These are phyloP conservation scores for Apus apus DNA, from an alignment of 2,113 vertebrate species.

Conservation along the genomic window DNA sequence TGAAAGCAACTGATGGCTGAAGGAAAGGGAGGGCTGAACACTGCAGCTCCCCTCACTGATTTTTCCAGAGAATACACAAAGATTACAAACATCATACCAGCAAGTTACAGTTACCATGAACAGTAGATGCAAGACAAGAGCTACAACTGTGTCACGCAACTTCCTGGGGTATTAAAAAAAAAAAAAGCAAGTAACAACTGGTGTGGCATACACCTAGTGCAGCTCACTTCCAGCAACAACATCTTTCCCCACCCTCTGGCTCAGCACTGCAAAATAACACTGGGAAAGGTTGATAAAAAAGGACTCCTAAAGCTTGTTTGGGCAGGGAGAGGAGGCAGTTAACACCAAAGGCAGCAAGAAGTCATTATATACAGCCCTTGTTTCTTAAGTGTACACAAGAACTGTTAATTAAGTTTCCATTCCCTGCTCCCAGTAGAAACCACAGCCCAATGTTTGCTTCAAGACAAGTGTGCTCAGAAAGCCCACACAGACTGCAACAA, in stretches of 20 bases:
- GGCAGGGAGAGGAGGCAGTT: background rate
- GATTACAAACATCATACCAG: fast-evolving
- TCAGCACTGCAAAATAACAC: background rate
- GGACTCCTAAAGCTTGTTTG: background rate
- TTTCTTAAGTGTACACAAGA: background rate
- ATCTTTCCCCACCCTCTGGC: too few species aligned
- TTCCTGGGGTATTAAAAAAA: background rate
- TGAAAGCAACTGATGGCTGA: background rate
- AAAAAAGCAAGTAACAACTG: background rate
- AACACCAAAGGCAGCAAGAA: background rate
- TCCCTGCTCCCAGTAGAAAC: constrained; percentile 17
- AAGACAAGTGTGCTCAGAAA: background rate
- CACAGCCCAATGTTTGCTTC: background rate
- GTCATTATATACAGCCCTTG: background rate
- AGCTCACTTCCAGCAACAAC: background rate
- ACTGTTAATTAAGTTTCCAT: constrained; percentile 8
- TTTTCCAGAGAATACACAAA: background rate
- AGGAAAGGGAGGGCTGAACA: background rate
- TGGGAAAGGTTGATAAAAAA: background rate
- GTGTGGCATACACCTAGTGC: background rate
- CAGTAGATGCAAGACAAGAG: background rate
- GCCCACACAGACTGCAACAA: background rate
- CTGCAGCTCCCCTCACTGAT: background rate
- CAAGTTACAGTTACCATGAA: too few species aligned
- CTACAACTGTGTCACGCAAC: too few species aligned